Evolutionary conservation across 2,888 invertebrate species (phyloP), one percentile per base, ranked within the genome.

Genomic region (Drosophila affinis): DNA sequence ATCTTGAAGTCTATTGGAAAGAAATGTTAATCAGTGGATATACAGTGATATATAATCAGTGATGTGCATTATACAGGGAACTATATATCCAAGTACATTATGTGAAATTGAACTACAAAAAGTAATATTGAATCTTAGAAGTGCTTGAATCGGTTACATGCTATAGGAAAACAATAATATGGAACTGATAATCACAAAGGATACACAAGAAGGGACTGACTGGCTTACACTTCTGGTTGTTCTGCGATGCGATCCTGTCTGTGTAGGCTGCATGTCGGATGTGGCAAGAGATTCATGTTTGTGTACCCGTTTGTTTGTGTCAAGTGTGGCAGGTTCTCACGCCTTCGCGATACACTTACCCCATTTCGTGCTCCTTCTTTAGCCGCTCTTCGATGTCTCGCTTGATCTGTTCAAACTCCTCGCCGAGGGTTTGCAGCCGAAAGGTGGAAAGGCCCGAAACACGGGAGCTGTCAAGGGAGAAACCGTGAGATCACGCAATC

Each of bases 401-500:
- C 21, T 94, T 91, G 78, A 94, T 93, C 12, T 92, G 90, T 32
- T 92, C 91, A 88, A 95, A 95, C 0, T 93, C 93, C 17, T 93
- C 91, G 0, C 94, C 93, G 17, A 96, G 92, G 84, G 94, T 93
- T 79, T 94, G 93, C 86, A 95, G 94, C 3, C 95, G 93, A 60
- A 96, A 92, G 0, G 79, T 75, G 32, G 95, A 94, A 79, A 94
- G 92, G 14, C 95, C 93, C 82, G 90, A 49, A 0, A 74, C 59
- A 3, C 39, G 39, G 14, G 39, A 39, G 14, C 39, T 39, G 39
- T 39, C 14, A n/a, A 14, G 39, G 14, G 14, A 39, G 14, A n/a
- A 39, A 39, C 14, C 2, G 6, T n/a, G 14, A n/a, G 39, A 7
- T n/a, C 79, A 53, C 14, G 68, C 61, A 7, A 89, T 89, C 21